phyloP scores from a whole-genome alignment of 2,797 vertebrate species.

The Spondyliosoma cantharus region DNA sequence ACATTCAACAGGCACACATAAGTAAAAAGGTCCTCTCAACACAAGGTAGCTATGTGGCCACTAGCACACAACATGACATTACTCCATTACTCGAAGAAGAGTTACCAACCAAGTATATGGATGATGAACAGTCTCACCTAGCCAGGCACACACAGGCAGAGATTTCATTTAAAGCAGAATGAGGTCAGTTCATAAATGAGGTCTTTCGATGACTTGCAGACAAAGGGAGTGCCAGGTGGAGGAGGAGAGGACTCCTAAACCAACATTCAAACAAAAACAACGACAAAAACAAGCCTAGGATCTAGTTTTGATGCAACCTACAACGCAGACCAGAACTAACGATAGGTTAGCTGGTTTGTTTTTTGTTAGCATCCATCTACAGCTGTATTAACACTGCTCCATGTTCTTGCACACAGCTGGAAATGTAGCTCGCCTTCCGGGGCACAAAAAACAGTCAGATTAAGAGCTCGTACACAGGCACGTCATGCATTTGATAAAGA shows the following conservation, averaged over 20 bases:
- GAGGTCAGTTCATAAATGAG: conserved; percentile 61
- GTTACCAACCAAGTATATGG: neutral
- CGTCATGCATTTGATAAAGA: neutral
- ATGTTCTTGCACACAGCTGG: neutral
- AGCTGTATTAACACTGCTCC: conserved; percentile 9
- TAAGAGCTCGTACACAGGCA: neutral
- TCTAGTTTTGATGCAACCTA: neutral
- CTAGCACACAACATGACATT: neutral
- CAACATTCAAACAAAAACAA: neutral
- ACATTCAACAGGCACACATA: conserved; percentile 44
- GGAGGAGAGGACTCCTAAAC: neutral
- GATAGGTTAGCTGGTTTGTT: conserved; percentile 35
- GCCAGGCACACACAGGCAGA: conserved; percentile 23
- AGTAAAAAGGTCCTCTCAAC: neutral
- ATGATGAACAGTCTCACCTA: conserved; percentile 5
- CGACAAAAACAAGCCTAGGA: neutral
- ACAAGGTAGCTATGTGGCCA: neutral
- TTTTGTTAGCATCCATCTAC: conserved; percentile 45
- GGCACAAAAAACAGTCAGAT: neutral
- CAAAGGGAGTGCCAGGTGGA: conserved; percentile 56
- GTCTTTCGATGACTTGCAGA: conserved; percentile 56
- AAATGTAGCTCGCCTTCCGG: neutral
- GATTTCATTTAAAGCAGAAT: conserved; percentile 50
- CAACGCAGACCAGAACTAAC: conserved; percentile 13
- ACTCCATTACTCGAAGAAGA: neutral